Percentiles rank a stretch among this genome's conserved stretches.
phyloP scores from a whole-genome alignment of 2,113 vertebrate genomes.

The Platanista minor region DNA sequence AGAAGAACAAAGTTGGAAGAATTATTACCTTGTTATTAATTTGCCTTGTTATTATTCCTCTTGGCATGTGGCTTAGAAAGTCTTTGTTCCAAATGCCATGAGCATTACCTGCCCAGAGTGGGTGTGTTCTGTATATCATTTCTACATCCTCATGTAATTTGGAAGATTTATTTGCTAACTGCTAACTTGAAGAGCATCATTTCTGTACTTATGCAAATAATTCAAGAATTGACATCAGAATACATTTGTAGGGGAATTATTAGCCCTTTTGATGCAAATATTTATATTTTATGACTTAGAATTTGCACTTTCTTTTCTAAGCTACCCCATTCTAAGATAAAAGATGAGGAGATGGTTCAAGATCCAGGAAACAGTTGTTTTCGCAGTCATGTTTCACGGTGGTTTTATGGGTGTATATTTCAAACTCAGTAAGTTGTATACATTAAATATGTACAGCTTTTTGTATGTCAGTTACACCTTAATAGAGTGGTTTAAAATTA shows the following conservation, averaged over 20 bases:
- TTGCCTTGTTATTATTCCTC: background rate
- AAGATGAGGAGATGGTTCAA: background rate
- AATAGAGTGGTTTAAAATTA: background rate
- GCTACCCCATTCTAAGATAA: background rate
- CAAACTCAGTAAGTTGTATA: background rate
- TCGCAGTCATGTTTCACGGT: constrained; percentile 3
- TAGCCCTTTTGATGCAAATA: constrained; percentile 14
- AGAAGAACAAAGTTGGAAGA: background rate
- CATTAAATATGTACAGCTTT: background rate
- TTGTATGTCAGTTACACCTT: background rate
- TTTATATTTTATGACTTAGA: constrained; percentile 6
- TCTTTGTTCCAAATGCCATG: background rate
- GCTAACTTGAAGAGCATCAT: background rate
- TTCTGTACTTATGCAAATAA: background rate
- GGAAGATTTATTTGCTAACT: constrained; percentile 8
- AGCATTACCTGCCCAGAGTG: background rate
- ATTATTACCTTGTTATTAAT: background rate
- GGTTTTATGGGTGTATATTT: background rate
- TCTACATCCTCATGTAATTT: background rate
- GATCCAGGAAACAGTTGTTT: background rate
- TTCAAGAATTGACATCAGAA: background rate
- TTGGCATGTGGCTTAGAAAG: background rate
- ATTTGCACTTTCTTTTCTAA: background rate
- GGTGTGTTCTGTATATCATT: background rate
- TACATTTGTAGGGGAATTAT: background rate